phyloP scores from a whole-genome alignment of 2,113 vertebrate genomes.

The Brachirus orientalis region DNA sequence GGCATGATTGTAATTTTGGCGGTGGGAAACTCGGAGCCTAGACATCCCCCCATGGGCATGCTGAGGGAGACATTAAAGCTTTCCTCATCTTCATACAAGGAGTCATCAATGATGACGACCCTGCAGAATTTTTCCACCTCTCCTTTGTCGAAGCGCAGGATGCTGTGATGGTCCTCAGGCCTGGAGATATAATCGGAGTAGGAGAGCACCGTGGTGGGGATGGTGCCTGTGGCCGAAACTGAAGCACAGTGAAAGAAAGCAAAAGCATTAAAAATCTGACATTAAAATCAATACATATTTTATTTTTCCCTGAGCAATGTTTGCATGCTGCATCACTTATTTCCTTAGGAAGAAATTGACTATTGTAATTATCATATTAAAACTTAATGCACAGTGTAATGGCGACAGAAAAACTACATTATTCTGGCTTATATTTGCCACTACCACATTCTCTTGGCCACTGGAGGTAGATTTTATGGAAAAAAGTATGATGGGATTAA shows the following conservation, averaged over 20 bases:
- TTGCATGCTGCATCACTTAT: no score
- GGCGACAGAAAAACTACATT: no score
- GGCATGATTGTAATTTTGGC: constrained; percentile 86
- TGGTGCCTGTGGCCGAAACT: constrained; percentile 91
- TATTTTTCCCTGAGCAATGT: no score
- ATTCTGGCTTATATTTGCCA: no score
- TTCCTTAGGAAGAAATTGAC: no score
- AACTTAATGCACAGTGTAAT: no score
- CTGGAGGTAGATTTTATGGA: no score
- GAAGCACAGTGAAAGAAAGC: constrained; percentile 4
- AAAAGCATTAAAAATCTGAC: not conserved
- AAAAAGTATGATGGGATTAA: no score
- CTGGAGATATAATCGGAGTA: constrained; percentile 97
- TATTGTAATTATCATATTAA: no score
- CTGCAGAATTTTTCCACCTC: constrained; percentile 89
- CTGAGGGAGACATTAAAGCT: constrained; percentile 90
- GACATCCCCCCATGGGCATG: constrained; percentile 92
- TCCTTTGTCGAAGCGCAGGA: constrained; percentile 91
- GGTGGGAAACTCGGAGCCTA: constrained; percentile 84
- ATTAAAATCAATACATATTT: not conserved
- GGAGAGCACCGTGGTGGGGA: constrained; percentile 90
- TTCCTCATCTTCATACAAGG: constrained; percentile 91
- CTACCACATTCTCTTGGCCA: no score
- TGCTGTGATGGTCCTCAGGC: constrained; percentile 90
- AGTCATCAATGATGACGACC: constrained; percentile 92